Evolutionary conservation across 2,888 invertebrate species (phyloP), one percentile per base, ranked within the genome.

Genomic region (Itoplectis maculator): DNA sequence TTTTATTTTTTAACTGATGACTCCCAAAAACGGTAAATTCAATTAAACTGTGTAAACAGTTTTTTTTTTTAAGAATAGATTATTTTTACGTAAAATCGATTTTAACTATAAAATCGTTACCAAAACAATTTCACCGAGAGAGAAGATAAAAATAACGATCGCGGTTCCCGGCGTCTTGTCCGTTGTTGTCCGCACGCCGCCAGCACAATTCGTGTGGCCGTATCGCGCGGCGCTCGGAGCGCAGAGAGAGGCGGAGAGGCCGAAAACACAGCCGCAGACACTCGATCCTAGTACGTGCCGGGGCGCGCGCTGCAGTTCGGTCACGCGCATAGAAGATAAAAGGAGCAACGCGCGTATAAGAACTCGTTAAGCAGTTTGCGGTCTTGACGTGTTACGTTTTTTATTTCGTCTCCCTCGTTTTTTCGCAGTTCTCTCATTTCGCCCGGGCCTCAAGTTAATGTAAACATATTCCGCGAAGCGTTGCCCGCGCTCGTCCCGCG

Each of bases 291-390:
- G 61, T 83, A 69, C 54, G 74, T 81, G 84, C 78, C 83, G 69
- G 73, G 83, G 82, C 83, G 80, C 72, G 74, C 69, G 74, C 73
- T 83, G 85, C 84, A 84, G 84, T 75, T 78, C 80, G 81, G 85
- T 84, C 86, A 85, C 82, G 87, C 87, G 87, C 87, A 78, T 85
- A 86, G 85, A 84, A 68, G 75, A 85, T 82, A 84, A 82, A 82
- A 84, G 81, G 77, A 83, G 75, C 75, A 84, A 79, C 82, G 73
- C 49, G 75, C 83, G 85, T 82, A 84, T 81, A 81, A 83, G 86
- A 90, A 88, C 87, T 89, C 90, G 90, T 90, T 90, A 88, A 90
- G 88, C 88, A 86, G 87, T 90, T 89, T 86, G 88, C 88, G 87
- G 87, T 89, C 75, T 74, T 74, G 65, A 54, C 63, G 54, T 79